Evolutionary conservation across 2,797 vertebrate species (phyloP).

Genomic region (Parauchenoglanis punctatus): DNA sequence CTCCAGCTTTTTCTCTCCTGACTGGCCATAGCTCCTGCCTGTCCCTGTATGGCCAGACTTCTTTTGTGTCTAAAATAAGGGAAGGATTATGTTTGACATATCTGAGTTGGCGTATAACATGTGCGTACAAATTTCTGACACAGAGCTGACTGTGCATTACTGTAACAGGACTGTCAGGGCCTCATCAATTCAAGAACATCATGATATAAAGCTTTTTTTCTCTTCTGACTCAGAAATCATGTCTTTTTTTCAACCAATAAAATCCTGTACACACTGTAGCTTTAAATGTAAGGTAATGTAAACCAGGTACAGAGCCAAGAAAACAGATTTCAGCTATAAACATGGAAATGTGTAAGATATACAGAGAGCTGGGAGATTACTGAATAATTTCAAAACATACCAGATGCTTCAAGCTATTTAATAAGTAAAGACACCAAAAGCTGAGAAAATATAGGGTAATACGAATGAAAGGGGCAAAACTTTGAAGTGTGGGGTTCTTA

Average conservation of each 20-base stretch:
- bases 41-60: background rate
- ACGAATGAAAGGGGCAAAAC: background rate
- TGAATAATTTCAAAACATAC: background rate
- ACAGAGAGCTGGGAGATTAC: background rate
- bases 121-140: background rate
- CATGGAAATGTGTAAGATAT: background rate
- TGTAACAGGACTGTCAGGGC: background rate
- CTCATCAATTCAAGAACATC: background rate
- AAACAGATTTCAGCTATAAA: background rate
- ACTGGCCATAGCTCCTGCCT: background rate
- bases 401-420: background rate
- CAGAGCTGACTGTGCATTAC: background rate
- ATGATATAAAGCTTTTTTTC: background rate
- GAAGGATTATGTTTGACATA: background rate
- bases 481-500: background rate
- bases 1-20: background rate
- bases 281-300: background rate
- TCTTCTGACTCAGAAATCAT: background rate
- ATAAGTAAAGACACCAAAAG: slow-evolving; percentile 1
- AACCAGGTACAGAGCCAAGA: background rate
- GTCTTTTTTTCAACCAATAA: background rate
- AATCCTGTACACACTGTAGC: background rate
- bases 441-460: background rate
- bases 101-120: background rate
- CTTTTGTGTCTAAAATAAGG: background rate